A percentile compares a stretch with the other conserved stretches of the same genome.
Conservation (phyloP, 2,888 invertebrate species). For the Deladenus siricidicola region DNA sequence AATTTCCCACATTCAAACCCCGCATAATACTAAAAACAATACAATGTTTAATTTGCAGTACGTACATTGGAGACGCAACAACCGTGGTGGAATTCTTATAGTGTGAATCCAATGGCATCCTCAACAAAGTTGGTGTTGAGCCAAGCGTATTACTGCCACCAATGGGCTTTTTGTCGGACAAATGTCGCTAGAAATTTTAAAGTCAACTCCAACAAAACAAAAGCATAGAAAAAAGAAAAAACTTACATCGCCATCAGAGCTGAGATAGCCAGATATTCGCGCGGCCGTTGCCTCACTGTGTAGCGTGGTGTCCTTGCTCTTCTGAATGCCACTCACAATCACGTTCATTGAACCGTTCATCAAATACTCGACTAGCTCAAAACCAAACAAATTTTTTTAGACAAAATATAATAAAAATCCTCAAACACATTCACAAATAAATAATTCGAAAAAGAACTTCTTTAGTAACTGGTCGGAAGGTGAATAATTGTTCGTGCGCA, state of each 20-base stretch:
- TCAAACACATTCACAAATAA: background rate
- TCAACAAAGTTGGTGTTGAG: too few species aligned
- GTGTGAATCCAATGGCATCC: too few species aligned
- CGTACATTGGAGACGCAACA: too few species aligned
- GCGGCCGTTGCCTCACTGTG: background rate
- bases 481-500: slow-evolving; percentile 56
- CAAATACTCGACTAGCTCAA: slow-evolving; percentile 57
- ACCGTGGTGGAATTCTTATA: too few species aligned
- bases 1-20: too few species aligned
- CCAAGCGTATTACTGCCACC: too few species aligned
- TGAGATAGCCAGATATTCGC: background rate
- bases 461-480: slow-evolving; percentile 56
- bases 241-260: background rate
- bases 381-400: background rate
- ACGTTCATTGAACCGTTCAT: slow-evolving; percentile 56
- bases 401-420: background rate
- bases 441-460: slow-evolving; percentile 48
- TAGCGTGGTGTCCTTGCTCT: background rate
- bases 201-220: too few species aligned
- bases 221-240: background rate
- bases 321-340: slow-evolving; percentile 58
- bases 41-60: too few species aligned
- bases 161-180: too few species aligned
- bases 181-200: too few species aligned
- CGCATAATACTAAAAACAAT: too few species aligned